phyloP scores from a whole-genome alignment of 2,888 invertebrate genomes.

The Brachycybe producta region DNA sequence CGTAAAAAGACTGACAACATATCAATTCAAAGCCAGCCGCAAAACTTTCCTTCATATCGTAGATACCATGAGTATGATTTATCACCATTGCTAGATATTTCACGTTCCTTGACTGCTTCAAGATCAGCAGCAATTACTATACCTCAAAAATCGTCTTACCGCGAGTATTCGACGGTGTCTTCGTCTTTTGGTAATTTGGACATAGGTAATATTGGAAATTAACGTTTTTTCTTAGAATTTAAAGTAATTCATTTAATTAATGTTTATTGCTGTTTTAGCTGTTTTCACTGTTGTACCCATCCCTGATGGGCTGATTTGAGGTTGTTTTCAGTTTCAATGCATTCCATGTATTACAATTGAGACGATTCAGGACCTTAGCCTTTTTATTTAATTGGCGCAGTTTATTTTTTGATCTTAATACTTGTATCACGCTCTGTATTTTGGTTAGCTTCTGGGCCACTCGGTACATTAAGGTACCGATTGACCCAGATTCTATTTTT shows the following conservation, averaged over 20 bases:
- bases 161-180: conserved; percentile 13
- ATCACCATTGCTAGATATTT: conserved; percentile 17
- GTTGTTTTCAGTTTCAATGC: no score
- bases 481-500: no score
- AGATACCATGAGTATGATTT: conserved; percentile 21
- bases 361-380: no score
- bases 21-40: background rate
- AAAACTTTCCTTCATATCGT: conserved; percentile 12
- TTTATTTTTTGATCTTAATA: no score
- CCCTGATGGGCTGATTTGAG: no score
- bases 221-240: background rate
- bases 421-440: no score
- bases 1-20: conserved; percentile 18
- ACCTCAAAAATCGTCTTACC: conserved; percentile 1
- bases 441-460: no score
- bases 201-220: background rate
- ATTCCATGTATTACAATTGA: no score
- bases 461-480: no score
- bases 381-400: no score
- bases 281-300: no score
- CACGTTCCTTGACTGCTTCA: conserved; percentile 16
- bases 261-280: no score
- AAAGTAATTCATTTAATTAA: background rate
- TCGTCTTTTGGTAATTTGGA: conserved; percentile 11
- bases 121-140: conserved; percentile 23